Conservation (phyloP, 2,888 invertebrate species). For the Oithona nana region DNA sequence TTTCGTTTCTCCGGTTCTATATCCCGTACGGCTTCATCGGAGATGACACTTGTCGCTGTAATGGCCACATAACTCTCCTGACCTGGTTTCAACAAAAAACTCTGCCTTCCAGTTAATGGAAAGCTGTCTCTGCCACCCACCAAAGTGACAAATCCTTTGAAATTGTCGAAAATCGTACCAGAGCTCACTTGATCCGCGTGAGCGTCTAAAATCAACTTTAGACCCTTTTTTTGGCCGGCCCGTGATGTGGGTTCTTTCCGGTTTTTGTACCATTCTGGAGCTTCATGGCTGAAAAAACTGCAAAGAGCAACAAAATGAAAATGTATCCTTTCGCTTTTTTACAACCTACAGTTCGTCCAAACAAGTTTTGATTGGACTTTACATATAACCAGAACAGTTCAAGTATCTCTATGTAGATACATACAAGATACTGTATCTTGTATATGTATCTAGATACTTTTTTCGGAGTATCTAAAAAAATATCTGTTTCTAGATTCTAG, state of each 20-base stretch:
- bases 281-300: too few species aligned
- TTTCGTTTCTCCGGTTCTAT: neutral
- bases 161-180: neutral
- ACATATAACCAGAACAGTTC: too few species aligned
- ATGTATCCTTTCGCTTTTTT: too few species aligned
- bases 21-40: neutral
- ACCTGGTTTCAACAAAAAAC: neutral
- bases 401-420: too few species aligned
- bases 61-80: neutral
- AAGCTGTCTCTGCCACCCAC: neutral
- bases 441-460: too few species aligned
- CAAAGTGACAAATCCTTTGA: neutral
- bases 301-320: too few species aligned
- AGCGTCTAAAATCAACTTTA: constrained; percentile 3
- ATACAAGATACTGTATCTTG: too few species aligned
- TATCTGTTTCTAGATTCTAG: too few species aligned
- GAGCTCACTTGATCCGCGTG: neutral
- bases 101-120: neutral
- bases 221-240: constrained; percentile 1
- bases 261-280: too few species aligned
- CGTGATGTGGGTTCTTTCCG: neutral
- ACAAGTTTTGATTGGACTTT: too few species aligned
- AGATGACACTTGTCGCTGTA: neutral
- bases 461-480: too few species aligned
- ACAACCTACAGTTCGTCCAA: too few species aligned